Evolutionary conservation across 2,113 vertebrate species (phyloP).

Genomic region (Podarcis raffonei): DNA sequence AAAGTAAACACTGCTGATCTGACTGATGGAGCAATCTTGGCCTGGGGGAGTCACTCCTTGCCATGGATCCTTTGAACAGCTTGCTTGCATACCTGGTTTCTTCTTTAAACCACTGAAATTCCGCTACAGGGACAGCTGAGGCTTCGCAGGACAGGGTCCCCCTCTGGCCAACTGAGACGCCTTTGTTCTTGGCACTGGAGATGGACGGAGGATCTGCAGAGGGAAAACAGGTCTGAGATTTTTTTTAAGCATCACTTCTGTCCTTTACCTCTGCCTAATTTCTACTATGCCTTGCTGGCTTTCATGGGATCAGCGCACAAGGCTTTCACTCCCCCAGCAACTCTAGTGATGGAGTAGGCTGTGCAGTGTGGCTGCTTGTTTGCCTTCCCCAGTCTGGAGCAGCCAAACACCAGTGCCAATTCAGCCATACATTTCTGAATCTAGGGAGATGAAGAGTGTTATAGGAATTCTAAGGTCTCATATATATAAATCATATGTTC

Average conservation of each 20-base stretch:
- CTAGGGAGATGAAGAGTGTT: background rate
- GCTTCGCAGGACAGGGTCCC: slow-evolving; percentile 94
- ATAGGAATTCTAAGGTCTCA: background rate
- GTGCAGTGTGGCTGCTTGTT: background rate
- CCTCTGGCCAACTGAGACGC: slow-evolving; percentile 89
- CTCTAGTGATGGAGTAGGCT: background rate
- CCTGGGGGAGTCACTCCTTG: background rate
- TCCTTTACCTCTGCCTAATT: too few species aligned
- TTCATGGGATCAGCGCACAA: background rate
- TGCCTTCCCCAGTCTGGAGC: too few species aligned
- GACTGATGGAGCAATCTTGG: background rate
- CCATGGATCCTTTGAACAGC: background rate
- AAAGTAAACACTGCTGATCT: background rate
- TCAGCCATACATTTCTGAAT: background rate
- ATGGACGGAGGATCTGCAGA: slow-evolving; percentile 91
- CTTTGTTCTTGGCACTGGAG: slow-evolving; percentile 87
- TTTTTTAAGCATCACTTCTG: too few species aligned
- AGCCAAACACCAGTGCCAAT: background rate
- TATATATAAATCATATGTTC: too few species aligned
- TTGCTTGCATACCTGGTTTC: slow-evolving; percentile 84
- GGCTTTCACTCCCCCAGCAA: background rate
- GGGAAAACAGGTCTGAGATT: background rate
- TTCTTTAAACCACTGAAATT: slow-evolving; percentile 99
- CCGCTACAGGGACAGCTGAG: slow-evolving; percentile 88
- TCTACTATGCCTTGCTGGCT: background rate